Evolutionary conservation across 1,140 invertebrate genomes (phyloP).

Genomic region (Diorhabda sublineata): DNA sequence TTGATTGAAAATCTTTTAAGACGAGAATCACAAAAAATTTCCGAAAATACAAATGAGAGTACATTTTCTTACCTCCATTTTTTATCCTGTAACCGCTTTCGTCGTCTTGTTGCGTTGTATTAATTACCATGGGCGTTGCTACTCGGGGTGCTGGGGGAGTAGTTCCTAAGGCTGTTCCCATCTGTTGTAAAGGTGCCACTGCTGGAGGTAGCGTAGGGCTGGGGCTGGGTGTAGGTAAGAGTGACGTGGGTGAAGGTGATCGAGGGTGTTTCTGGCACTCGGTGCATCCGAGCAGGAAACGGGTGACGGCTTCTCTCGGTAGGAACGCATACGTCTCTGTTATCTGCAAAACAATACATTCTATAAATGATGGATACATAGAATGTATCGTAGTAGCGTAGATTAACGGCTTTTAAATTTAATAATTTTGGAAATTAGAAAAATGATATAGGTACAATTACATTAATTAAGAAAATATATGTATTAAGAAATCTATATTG

Average conservation of each 20-base stretch:
- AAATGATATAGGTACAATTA: too few species aligned
- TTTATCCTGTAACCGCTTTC: slow-evolving; percentile 15
- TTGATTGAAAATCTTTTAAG: too few species aligned
- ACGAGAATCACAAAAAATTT: too few species aligned
- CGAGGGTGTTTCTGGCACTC: slow-evolving; percentile 87
- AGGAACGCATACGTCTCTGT: slow-evolving; percentile 93
- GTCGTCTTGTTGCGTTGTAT: slow-evolving; percentile 18
- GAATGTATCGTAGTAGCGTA: too few species aligned
- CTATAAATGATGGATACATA: background rate
- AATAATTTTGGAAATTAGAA: too few species aligned
- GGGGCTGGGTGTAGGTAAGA: slow-evolving; percentile 53
- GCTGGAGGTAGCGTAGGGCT: slow-evolving; percentile 50
- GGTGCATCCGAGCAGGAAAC: slow-evolving; percentile 88
- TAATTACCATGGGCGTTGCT: slow-evolving; percentile 19
- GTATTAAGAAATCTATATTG: too few species aligned
- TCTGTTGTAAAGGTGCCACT: slow-evolving; percentile 23
- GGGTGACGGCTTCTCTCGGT: slow-evolving; percentile 90
- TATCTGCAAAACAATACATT: slow-evolving; percentile 61
- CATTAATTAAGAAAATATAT: too few species aligned
- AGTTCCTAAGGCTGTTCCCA: slow-evolving; percentile 43
- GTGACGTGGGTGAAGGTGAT: slow-evolving; percentile 59
- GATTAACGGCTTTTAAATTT: too few species aligned
- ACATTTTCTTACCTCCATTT: slow-evolving; percentile 22
- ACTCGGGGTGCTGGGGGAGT: slow-evolving; percentile 45
- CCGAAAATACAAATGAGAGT: too few species aligned